These are phyloP conservation scores for Eristalinus sepulchralis DNA, from an alignment of 2,888 invertebrate species.

Conservation along the genomic window DNA sequence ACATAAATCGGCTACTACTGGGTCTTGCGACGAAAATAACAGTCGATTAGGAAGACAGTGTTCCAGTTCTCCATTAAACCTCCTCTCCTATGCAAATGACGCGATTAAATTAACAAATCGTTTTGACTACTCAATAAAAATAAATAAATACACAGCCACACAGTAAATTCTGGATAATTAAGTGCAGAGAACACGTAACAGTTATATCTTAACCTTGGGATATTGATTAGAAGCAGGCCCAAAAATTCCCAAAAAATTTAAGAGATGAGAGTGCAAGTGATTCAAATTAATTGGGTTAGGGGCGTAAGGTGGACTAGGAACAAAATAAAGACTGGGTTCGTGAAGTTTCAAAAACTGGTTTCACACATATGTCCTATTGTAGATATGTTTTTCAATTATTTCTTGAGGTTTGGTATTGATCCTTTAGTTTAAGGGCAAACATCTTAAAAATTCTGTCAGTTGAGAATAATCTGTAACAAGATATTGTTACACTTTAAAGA, in stretches of 20 bases:
- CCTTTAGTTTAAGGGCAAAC: too few species aligned
- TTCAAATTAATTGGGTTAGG: not conserved
- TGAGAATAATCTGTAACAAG: too few species aligned
- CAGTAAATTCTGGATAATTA: not conserved
- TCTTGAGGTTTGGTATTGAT: too few species aligned
- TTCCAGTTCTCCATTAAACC: not conserved
- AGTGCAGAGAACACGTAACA: not conserved
- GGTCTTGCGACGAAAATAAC: not conserved
- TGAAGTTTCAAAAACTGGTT: too few species aligned
- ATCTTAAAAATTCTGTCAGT: too few species aligned
- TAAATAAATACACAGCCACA: not conserved
- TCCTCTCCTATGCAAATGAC: not conserved
- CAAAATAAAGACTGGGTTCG: too few species aligned
- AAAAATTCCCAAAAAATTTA: not conserved
- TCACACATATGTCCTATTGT: too few species aligned
- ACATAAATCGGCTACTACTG: not conserved
- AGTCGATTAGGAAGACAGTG: not conserved
- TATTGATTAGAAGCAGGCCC: not conserved
- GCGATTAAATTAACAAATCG: not conserved
- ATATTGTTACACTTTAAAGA: too few species aligned
- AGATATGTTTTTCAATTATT: too few species aligned
- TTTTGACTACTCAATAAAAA: not conserved
- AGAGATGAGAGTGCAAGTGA: not conserved
- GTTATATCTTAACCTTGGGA: not conserved
- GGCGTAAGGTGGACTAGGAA: too few species aligned